A percentile compares a stretch with the other conserved stretches of the same genome.
Evolutionary conservation across 2,888 invertebrate species (phyloP).

Genomic region (Sceliomorpha sp.): DNA sequence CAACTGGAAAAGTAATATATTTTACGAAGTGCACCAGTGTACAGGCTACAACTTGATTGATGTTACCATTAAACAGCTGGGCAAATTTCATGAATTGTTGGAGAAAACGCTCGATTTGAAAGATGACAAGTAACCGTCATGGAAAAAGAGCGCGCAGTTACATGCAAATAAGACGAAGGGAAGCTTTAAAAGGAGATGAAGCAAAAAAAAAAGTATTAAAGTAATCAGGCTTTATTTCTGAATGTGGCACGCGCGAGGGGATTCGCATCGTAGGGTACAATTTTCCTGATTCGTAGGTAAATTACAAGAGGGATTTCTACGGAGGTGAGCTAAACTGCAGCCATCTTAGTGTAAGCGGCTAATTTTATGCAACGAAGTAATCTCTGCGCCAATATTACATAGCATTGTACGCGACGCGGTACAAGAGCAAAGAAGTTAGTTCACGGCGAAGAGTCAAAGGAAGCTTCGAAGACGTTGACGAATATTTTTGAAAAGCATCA

Average conservation of each 20-base stretch:
- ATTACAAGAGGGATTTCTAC: not conserved
- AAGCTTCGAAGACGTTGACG: no score
- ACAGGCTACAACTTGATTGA: no score
- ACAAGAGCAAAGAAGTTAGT: no score
- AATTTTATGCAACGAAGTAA: constrained; percentile 48
- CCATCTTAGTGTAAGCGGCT: not conserved
- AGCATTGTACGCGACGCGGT: constrained; percentile 29
- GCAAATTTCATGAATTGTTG: no score
- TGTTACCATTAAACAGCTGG: no score
- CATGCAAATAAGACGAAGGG: not conserved
- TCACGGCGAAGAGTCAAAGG: no score
- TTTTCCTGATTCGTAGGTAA: not conserved
- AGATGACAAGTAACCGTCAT: no score
- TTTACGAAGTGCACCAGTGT: no score
- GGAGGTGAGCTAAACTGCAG: not conserved
- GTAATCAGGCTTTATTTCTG: not conserved
- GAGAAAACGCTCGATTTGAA: no score
- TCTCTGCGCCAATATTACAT: constrained; percentile 36
- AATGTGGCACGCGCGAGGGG: not conserved
- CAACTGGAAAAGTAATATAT: no score
- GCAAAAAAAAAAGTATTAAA: not conserved
- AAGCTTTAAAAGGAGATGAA: not conserved
- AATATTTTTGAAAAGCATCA: no score
- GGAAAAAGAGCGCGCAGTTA: not conserved
- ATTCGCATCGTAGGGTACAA: not conserved